These are phyloP conservation scores for Gallinago stenura DNA, from an alignment of 2,797 vertebrate genomes.

Conservation along the genomic window DNA sequence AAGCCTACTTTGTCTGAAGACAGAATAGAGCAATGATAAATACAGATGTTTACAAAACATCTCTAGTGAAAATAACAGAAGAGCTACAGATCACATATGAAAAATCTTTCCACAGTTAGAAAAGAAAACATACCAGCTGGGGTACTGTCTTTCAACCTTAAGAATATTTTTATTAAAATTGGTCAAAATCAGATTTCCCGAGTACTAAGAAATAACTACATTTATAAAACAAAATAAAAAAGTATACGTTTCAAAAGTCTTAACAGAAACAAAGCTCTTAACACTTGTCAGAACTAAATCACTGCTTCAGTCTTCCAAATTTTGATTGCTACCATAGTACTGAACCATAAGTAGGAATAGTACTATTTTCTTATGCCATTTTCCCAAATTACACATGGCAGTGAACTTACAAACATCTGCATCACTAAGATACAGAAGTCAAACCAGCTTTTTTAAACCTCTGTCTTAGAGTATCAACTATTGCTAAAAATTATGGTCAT, in stretches of 20 bases:
- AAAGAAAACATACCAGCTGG: not conserved
- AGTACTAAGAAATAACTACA: not conserved
- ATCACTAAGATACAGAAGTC: not conserved
- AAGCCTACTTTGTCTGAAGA: not conserved
- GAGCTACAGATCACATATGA: not conserved
- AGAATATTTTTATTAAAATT: not conserved
- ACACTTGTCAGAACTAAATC: not conserved
- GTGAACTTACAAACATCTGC: not conserved
- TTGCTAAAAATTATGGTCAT: not conserved
- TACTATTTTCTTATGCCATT: not conserved
- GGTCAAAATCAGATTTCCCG: not conserved
- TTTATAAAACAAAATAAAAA: not conserved
- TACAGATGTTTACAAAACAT: not conserved
- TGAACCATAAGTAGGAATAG: not conserved
- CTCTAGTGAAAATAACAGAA: not conserved
- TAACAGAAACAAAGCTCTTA: not conserved
- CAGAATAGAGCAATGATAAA: not conserved
- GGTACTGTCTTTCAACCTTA: slow-evolving; percentile 38
- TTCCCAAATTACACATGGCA: not conserved
- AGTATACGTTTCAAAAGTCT: not conserved
- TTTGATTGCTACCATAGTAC: not conserved
- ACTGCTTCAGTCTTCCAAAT: not conserved
- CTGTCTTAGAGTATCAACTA: not conserved
- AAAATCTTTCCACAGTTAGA: not conserved
- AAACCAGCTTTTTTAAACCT: too few species aligned